phyloP scores from a whole-genome alignment of 1,140 invertebrate genomes.

The Lepidurus packardi region DNA sequence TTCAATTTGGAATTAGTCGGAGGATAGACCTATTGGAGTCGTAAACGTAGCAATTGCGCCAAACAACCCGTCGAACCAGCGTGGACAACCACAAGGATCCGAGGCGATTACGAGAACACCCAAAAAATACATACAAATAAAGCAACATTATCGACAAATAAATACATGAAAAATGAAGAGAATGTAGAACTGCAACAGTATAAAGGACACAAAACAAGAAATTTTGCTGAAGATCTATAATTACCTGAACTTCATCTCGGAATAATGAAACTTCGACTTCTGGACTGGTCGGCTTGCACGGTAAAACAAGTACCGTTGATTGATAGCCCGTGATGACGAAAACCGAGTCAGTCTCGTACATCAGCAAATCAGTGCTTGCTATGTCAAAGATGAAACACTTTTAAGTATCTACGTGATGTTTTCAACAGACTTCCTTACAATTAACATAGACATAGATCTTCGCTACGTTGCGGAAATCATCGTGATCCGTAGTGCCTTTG shows the following conservation, averaged over 20 bases:
- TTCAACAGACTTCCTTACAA: neutral
- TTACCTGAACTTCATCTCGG: neutral
- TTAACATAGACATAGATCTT: conserved; percentile 22
- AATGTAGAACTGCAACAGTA: neutral
- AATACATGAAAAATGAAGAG: neutral
- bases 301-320: neutral
- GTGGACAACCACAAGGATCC: too few relatives aligned
- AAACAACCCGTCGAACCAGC: too few relatives aligned
- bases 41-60: too few relatives aligned
- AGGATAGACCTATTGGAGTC: too few relatives aligned
- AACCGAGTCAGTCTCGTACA: neutral
- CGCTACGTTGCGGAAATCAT: neutral
- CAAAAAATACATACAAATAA: too few relatives aligned
- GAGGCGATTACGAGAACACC: too few relatives aligned
- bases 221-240: neutral
- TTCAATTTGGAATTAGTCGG: too few relatives aligned
- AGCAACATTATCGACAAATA: too few relatives aligned
- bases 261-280: conserved; percentile 23
- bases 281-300: conserved; percentile 30
- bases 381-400: neutral
- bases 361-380: neutral
- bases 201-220: too few relatives aligned
- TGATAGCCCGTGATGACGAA: neutral
- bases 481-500: neutral
- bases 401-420: neutral